Percentiles rank a stretch among this genome's conserved stretches.
Conservation (phyloP, 2,797 vertebrate species). For the Accipiter badius region DNA sequence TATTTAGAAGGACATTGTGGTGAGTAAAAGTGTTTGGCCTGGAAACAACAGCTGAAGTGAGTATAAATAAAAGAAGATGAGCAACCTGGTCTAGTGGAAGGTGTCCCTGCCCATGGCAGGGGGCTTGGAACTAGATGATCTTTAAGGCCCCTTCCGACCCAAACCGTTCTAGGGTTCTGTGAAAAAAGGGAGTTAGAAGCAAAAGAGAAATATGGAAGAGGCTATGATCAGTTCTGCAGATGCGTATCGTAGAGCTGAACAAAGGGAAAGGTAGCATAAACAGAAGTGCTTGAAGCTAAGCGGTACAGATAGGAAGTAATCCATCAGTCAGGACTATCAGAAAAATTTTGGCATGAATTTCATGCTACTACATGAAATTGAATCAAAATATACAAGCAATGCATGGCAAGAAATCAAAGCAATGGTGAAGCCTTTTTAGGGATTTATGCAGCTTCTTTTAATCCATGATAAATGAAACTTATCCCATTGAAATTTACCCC, state of each 20-base stretch:
- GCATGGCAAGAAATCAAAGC: conserved; percentile 53
- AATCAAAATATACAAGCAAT: conserved; percentile 33
- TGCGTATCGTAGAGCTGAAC: rapidly evolving
- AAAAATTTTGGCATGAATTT: conserved; percentile 27
- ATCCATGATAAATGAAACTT: conserved; percentile 37
- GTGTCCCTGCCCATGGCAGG: no score
- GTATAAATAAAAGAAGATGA: background rate
- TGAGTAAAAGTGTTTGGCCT: background rate
- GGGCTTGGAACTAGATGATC: no score
- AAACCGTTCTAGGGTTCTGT: no score
- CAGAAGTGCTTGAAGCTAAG: background rate
- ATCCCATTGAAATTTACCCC: conserved; percentile 12
- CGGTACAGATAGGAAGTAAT: conserved; percentile 9
- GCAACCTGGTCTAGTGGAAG: no score
- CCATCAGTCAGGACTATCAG: conserved; percentile 35
- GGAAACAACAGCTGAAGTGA: background rate
- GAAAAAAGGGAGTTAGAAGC: background rate
- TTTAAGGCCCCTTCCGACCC: no score
- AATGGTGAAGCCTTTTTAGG: conserved; percentile 1
- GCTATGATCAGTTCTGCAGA: background rate
- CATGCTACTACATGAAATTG: background rate
- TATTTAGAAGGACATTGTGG: rapidly evolving
- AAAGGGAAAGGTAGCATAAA: background rate
- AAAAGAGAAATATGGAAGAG: background rate
- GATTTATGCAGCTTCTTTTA: conserved; percentile 41